A percentile compares a stretch with the other conserved stretches of the same genome.
These are phyloP conservation scores for Benthosema pterotum DNA, from an alignment of 2,797 vertebrate species.

Conservation along the genomic window DNA sequence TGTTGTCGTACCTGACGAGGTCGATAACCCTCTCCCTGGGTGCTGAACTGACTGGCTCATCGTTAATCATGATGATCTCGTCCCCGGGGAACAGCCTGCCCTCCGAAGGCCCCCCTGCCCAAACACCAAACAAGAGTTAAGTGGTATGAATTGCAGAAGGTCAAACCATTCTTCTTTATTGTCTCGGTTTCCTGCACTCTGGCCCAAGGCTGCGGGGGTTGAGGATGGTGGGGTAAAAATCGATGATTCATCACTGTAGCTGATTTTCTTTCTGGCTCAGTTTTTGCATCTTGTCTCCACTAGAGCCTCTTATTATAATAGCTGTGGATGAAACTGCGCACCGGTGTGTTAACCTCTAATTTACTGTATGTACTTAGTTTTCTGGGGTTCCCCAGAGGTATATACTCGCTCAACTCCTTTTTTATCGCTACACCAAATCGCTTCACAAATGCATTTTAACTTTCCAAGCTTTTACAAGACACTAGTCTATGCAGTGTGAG, in stretches of 20 bases:
- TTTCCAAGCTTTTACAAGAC: neutral
- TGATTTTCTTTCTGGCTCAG: constrained; percentile 2
- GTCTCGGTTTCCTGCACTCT: constrained; percentile 27
- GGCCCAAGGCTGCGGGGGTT: constrained; percentile 42
- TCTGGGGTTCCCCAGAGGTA: no score
- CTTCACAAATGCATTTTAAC: neutral
- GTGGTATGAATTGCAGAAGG: constrained; percentile 22
- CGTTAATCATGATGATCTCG: constrained; percentile 99
- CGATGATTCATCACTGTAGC: constrained; percentile 55
- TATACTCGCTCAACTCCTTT: no score
- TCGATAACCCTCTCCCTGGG: constrained; percentile 97
- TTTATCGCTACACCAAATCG: neutral
- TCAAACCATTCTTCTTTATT: constrained; percentile 25
- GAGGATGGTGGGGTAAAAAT: constrained; percentile 50
- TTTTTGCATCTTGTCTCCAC: constrained; percentile 44
- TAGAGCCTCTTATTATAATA: constrained; percentile 21
- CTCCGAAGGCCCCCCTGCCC: constrained; percentile 94
- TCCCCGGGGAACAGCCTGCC: constrained; percentile 95
- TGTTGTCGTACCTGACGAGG: constrained; percentile 91
- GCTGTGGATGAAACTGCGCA: constrained; percentile 45
- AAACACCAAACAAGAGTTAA: constrained; percentile 44
- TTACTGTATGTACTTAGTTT: no score
- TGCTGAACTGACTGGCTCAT: constrained; percentile 93
- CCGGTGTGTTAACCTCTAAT: constrained; percentile 14
- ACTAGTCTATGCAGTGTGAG: no score